Percentiles rank a stretch among this genome's conserved stretches.
phyloP scores from a whole-genome alignment of 2,113 vertebrate species.

The Propithecus coquereli region DNA sequence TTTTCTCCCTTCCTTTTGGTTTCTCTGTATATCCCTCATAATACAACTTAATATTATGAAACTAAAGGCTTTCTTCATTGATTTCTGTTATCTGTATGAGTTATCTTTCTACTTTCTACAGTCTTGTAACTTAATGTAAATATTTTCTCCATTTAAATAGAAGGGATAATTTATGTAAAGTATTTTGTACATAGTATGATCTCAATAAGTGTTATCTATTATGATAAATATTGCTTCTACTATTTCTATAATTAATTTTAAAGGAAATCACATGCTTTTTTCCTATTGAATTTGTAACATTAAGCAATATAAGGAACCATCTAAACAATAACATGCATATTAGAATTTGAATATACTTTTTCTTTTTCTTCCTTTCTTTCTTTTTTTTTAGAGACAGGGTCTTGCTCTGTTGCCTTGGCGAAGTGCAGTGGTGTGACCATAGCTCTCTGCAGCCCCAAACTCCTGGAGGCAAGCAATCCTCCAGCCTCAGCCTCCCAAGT shows the following conservation, averaged over 20 bases:
- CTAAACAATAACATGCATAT: not conserved
- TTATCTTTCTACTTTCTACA: not conserved
- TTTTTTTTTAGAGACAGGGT: no score
- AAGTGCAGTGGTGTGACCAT: no score
- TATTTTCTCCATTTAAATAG: slow-evolving; percentile 26
- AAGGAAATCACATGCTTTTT: not conserved
- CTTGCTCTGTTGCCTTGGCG: no score
- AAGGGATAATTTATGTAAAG: not conserved
- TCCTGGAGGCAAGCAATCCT: no score
- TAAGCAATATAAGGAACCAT: not conserved
- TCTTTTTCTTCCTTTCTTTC: not conserved
- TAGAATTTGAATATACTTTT: slow-evolving; percentile 1
- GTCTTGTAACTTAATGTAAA: slow-evolving; percentile 1
- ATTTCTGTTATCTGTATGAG: not conserved
- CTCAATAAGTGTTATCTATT: slow-evolving; percentile 3
- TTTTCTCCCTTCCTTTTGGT: not conserved
- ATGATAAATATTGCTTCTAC: not conserved
- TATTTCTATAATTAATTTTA: not conserved
- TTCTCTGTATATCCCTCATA: not conserved
- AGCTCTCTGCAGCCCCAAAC: no score
- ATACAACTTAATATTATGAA: not conserved
- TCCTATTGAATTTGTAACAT: not conserved
- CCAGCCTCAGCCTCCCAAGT: no score
- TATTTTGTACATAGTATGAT: not conserved
- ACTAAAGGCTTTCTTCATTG: not conserved